A percentile compares a stretch with the other conserved stretches of the same genome.
These are phyloP conservation scores for Octodon degus DNA, from an alignment of 2,113 vertebrate species.

Conservation along the genomic window DNA sequence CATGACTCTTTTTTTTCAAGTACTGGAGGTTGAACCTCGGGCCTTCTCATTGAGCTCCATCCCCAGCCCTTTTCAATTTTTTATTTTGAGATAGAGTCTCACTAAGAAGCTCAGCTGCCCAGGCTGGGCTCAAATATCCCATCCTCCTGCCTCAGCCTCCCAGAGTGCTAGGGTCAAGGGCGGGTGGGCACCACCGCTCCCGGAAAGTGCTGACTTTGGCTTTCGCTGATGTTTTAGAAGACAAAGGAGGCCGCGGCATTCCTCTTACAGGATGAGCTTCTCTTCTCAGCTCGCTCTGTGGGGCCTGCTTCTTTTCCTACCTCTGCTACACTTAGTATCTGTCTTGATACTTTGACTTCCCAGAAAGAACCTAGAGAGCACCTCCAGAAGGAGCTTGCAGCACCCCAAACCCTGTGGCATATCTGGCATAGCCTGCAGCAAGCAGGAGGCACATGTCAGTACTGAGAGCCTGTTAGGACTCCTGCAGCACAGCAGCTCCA, in stretches of 20 bases:
- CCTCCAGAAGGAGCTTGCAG: not conserved
- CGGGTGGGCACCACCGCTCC: not conserved
- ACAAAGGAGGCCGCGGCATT: not conserved
- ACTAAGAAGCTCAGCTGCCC: not conserved
- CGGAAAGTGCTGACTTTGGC: constrained; percentile 75
- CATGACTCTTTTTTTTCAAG: constrained; percentile 34
- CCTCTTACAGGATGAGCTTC: not conserved
- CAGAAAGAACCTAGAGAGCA: not conserved
- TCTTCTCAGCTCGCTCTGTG: not conserved
- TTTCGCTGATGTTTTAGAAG: constrained; percentile 33
- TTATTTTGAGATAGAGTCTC: not conserved
- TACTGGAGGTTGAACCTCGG: not conserved
- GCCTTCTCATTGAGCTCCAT: not conserved
- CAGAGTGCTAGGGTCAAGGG: not conserved
- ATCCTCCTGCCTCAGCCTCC: not conserved
- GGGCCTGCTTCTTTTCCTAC: not conserved
- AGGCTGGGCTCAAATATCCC: not conserved
- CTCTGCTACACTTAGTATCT: not conserved
- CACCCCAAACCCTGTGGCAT: not conserved
- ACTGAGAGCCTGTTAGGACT: not conserved
- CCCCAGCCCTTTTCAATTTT: not conserved
- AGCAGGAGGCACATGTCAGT: not conserved
- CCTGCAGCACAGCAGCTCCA: not conserved
- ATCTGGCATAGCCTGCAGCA: not conserved
- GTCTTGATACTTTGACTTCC: not conserved